Evolutionary conservation across 2,797 vertebrate genomes (phyloP).

Genomic region (Pristis pectinata): DNA sequence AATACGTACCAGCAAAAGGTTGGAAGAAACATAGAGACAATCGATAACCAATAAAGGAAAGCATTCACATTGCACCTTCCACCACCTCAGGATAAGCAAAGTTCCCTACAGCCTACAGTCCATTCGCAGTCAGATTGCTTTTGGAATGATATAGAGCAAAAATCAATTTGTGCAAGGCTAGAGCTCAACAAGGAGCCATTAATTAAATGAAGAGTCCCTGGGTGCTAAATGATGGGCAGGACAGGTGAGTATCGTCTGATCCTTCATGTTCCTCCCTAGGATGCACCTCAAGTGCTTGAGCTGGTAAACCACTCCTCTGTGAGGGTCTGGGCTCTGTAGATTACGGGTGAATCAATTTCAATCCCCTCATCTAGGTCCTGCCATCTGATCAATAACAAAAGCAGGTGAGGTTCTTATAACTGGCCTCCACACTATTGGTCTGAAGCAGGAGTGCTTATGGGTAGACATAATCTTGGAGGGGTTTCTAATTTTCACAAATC

Average conservation of each 20-base stretch:
- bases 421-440: too few relatives aligned
- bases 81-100: neutral
- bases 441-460: too few relatives aligned
- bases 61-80: neutral
- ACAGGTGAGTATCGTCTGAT: neutral
- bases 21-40: neutral
- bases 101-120: neutral
- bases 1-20: neutral
- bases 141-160: neutral
- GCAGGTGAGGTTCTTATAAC: neutral
- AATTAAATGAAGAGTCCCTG: too few relatives aligned
- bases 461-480: neutral
- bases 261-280: neutral
- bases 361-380: neutral
- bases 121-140: neutral
- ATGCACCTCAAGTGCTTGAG: neutral
- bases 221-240: neutral
- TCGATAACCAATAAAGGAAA: neutral
- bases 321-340: neutral
- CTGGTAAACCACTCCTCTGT: too few relatives aligned
- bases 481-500: too few relatives aligned
- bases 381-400: neutral
- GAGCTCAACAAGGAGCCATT: neutral
- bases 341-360: neutral
- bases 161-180: neutral